Evolutionary conservation across 2,113 vertebrate species (phyloP).

Genomic region (Phycodurus eques): DNA sequence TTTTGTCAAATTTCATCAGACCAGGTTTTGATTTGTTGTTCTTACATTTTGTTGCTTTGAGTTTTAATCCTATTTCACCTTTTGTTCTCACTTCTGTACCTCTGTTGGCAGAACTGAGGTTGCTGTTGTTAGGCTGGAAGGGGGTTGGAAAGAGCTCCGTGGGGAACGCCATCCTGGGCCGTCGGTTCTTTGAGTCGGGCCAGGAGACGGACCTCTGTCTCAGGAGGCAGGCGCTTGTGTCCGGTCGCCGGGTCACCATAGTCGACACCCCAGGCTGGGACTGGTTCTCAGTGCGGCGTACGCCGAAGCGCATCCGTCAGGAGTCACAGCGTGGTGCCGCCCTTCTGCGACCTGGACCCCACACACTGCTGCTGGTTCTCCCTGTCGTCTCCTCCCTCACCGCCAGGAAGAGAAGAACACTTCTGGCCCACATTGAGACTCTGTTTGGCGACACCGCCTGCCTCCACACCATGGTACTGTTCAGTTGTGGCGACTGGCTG

Average conservation of each 20-base stretch:
- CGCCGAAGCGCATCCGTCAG: constrained; percentile 64
- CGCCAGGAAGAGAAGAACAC: constrained; percentile 67
- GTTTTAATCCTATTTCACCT: neutral
- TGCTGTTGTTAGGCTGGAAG: constrained; percentile 75
- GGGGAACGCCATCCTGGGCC: constrained; percentile 73
- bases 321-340: constrained; percentile 70
- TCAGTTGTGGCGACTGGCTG: constrained; percentile 77
- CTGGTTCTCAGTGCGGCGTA: constrained; percentile 73
- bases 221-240: constrained; percentile 66
- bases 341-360: constrained; percentile 73
- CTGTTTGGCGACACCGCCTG: constrained; percentile 68
- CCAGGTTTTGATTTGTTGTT: no score
- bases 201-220: constrained; percentile 70
- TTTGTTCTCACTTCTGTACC: neutral
- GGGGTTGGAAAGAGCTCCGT: constrained; percentile 76
- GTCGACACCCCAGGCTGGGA: constrained; percentile 78
- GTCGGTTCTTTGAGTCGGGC: constrained; percentile 69
- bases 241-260: constrained; percentile 70
- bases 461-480: constrained; percentile 75
- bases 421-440: constrained; percentile 71
- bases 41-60: no score
- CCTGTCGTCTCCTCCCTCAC: constrained; percentile 74
- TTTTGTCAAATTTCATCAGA: no score
- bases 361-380: constrained; percentile 73
- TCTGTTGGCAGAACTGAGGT: constrained; percentile 59